These are phyloP conservation scores for Limenitis camilla DNA, from an alignment of 2,888 invertebrate genomes.

Conservation along the genomic window DNA sequence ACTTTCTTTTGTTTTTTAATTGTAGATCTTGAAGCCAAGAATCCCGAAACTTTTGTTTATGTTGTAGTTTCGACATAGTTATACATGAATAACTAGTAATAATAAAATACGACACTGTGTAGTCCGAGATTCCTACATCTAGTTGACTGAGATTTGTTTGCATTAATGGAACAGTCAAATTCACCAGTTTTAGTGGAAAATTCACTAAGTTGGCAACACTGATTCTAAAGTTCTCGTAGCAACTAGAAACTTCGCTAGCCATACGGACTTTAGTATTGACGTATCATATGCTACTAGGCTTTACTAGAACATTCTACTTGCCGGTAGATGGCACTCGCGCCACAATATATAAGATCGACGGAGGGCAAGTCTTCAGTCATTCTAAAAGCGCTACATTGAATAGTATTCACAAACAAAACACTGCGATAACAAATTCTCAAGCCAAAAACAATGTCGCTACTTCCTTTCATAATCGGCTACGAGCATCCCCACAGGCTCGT, in stretches of 20 bases:
- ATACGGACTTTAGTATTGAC: not conserved
- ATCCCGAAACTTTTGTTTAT: too few relatives aligned
- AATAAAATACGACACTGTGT: too few relatives aligned
- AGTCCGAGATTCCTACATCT: too few relatives aligned
- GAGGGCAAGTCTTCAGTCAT: conserved; percentile 28
- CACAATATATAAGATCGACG: conserved; percentile 38
- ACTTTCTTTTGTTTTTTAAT: too few relatives aligned
- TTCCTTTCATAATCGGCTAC: conserved; percentile 38
- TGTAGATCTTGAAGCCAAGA: too few relatives aligned
- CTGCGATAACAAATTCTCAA: conserved; percentile 3
- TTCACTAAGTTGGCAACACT: too few relatives aligned
- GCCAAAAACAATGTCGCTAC: conserved; percentile 35
- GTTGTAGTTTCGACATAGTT: too few relatives aligned
- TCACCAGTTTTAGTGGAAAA: too few relatives aligned
- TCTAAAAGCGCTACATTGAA: conserved; percentile 22
- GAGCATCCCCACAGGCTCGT: conserved; percentile 45
- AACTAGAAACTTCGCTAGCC: conserved; percentile 5
- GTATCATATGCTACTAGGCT: conserved; percentile 1
- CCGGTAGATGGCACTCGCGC: conserved; percentile 36
- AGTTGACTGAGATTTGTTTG: too few relatives aligned
- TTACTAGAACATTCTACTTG: conserved; percentile 30
- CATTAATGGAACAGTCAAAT: too few relatives aligned
- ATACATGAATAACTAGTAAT: too few relatives aligned
- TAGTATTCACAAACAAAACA: conserved; percentile 19
- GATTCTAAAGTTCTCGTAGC: not conserved